phyloP scores from a whole-genome alignment of 1,140 invertebrate genomes.

The Habropoda laboriosa region DNA sequence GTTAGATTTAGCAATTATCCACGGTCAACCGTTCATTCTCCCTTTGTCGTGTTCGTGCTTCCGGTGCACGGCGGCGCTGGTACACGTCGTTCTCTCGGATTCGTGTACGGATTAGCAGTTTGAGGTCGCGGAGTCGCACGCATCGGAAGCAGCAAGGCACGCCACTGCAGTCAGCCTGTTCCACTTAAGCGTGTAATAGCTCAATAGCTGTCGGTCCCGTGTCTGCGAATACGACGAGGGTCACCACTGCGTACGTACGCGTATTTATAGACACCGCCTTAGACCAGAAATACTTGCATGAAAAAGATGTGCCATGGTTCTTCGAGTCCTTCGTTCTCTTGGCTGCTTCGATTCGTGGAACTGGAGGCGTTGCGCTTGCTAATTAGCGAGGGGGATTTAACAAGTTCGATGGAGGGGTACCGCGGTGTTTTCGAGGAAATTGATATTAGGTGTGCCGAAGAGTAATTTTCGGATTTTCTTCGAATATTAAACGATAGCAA shows the following conservation, averaged over 20 bases:
- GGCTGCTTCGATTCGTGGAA: constrained; percentile 1
- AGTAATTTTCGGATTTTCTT: too few relatives aligned
- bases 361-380: background rate
- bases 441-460: too few relatives aligned
- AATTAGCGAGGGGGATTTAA: constrained; percentile 15
- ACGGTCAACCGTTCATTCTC: constrained; percentile 22
- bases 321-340: constrained; percentile 7
- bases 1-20: constrained; percentile 32
- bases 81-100: constrained; percentile 51
- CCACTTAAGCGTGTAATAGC: constrained; percentile 79
- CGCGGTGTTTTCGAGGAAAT: too few relatives aligned
- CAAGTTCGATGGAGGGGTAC: too few relatives aligned
- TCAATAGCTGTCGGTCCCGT: constrained; percentile 72
- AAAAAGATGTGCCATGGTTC: constrained; percentile 6
- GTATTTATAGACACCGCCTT: constrained; percentile 45
- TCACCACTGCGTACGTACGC: constrained; percentile 24
- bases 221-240: constrained; percentile 63
- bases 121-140: constrained; percentile 59
- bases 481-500: too few relatives aligned
- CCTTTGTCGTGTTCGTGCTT: constrained; percentile 25
- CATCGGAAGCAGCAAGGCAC: constrained; percentile 63
- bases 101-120: constrained; percentile 62
- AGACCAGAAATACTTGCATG: constrained; percentile 41
- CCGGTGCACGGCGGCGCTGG: background rate
- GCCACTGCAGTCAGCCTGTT: constrained; percentile 69